Evolutionary conservation across 2,888 invertebrate genomes (phyloP), one percentile per base, ranked within the genome.

Genomic region (Salticus scenicus): DNA sequence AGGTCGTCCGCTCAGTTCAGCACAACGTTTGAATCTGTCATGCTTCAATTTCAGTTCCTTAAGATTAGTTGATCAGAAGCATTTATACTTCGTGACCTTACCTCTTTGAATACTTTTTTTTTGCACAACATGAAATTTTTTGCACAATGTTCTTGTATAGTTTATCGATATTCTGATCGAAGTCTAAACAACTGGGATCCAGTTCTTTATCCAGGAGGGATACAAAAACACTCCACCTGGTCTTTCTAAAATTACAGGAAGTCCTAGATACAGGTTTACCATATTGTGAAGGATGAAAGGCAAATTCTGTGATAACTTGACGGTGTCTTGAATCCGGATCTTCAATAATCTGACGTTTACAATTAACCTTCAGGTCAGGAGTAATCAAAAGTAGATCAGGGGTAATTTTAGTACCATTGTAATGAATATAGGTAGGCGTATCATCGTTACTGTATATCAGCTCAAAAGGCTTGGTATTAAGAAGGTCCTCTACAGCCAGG

Each of bases 301-400:
- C 33, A 30, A 17, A 30, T n/a, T 67, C 31, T 17, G 33, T 31
- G 2, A 67, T 28, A 67, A 67, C 67, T 31, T 67, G 67, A 31
- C 67, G 31, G 31, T 67, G 67, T 14, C 30, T 30, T 31, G 67
- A 67, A 28, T 31, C 67, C 1, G 67, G 67, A 31, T 31, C 67
- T 31, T 67, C 31, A 17, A 67, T 2, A 17, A 67, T 67, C 10
- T 1, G 30, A 17, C 67, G 51, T 20, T 51, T 20, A 51, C 5
- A 51, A 17, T 17, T 14, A 20, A n/a, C 51, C 51, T 51, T 51
- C 10, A 51, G 51, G n/a, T 51, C 51, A 51, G 51, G n/a, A 14
- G n/a, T 51, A 20, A 51, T n/a, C 51, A 51, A n/a, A 7, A 51
- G n/a, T 51, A 51, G n/a, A 17, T 51, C 51, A 20, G 51, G 5